Conservation (phyloP, 2,888 invertebrate species). For the Atrina japonica region DNA sequence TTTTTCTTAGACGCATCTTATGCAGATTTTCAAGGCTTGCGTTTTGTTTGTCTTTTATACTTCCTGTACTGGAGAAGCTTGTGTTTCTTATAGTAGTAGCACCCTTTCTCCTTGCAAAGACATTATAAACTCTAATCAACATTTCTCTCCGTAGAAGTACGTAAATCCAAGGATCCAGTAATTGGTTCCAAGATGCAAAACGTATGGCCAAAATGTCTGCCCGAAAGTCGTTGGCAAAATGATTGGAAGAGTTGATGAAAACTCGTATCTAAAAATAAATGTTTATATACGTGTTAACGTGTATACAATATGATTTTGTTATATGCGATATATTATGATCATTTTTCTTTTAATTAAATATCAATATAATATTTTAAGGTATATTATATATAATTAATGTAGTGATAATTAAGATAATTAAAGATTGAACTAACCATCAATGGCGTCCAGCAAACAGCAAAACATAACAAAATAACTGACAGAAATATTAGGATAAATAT, state of each 20-base stretch:
- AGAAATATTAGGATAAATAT: constrained; percentile 35
- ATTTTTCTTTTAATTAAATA: too few relatives aligned
- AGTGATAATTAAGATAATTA: too few relatives aligned
- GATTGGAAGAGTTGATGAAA: constrained; percentile 22
- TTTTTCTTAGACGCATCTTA: too few relatives aligned
- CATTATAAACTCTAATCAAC: constrained; percentile 5
- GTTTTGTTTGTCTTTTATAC: too few relatives aligned
- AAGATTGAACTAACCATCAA: constrained; percentile 42
- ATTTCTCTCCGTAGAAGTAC: constrained; percentile 41
- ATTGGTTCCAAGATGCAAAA: constrained; percentile 40
- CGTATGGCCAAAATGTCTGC: constrained; percentile 36
- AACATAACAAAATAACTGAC: constrained; percentile 26
- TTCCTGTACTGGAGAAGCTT: too few relatives aligned
- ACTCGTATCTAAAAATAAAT: constrained; percentile 30
- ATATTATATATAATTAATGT: too few relatives aligned
- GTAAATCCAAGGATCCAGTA: constrained; percentile 45
- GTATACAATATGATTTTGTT: too few relatives aligned
- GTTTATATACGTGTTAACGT: too few relatives aligned
- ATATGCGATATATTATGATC: too few relatives aligned
- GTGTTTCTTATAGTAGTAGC: too few relatives aligned
- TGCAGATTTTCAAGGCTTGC: too few relatives aligned
- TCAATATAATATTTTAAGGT: too few relatives aligned
- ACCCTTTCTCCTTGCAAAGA: background rate
- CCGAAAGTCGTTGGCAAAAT: background rate
- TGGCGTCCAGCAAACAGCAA: constrained; percentile 39